phyloP scores from a whole-genome alignment of 2,113 vertebrate genomes.

The Bettongia penicillata region DNA sequence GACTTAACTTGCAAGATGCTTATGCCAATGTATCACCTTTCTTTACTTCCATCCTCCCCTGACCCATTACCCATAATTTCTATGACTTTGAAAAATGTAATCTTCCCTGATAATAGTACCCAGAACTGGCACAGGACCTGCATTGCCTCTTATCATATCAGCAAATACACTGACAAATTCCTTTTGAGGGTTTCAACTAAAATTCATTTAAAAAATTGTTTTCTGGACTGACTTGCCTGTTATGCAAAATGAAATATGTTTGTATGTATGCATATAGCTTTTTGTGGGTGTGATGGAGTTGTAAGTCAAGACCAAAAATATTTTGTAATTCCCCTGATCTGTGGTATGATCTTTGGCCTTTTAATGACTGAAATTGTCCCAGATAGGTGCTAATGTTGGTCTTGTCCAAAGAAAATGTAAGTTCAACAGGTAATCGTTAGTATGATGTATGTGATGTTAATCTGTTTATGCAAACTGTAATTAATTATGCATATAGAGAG shows the following conservation, averaged over 20 bases:
- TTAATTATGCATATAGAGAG: slow-evolving; percentile 48
- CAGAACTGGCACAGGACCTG: slow-evolving; percentile 71
- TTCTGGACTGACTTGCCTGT: slow-evolving; percentile 50
- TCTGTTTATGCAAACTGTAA: slow-evolving; percentile 68
- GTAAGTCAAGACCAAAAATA: slow-evolving; percentile 78
- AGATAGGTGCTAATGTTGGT: slow-evolving; percentile 71
- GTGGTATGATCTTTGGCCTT: slow-evolving; percentile 86
- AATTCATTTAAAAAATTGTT: slow-evolving; percentile 48
- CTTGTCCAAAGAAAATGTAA: slow-evolving; percentile 59
- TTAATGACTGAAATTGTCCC: slow-evolving; percentile 79
- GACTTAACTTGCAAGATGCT: slow-evolving; percentile 52
- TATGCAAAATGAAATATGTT: slow-evolving; percentile 59
- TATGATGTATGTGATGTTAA: slow-evolving; percentile 63
- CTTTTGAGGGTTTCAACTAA: slow-evolving; percentile 76
- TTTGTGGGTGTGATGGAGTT: slow-evolving; percentile 69
- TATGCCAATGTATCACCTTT: slow-evolving; percentile 43
- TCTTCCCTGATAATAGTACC: slow-evolving; percentile 73
- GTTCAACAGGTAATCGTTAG: slow-evolving; percentile 71
- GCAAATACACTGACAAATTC: slow-evolving; percentile 62
- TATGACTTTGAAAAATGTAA: slow-evolving; percentile 61
- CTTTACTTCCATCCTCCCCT: slow-evolving; percentile 30
- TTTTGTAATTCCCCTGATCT: slow-evolving; percentile 84
- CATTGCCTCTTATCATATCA: slow-evolving; percentile 45
- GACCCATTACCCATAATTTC: slow-evolving; percentile 40
- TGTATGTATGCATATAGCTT: slow-evolving; percentile 17